Percentiles rank a stretch among this genome's conserved stretches.
Conservation (phyloP, 2,797 vertebrate species). For the Brotula barbata region DNA sequence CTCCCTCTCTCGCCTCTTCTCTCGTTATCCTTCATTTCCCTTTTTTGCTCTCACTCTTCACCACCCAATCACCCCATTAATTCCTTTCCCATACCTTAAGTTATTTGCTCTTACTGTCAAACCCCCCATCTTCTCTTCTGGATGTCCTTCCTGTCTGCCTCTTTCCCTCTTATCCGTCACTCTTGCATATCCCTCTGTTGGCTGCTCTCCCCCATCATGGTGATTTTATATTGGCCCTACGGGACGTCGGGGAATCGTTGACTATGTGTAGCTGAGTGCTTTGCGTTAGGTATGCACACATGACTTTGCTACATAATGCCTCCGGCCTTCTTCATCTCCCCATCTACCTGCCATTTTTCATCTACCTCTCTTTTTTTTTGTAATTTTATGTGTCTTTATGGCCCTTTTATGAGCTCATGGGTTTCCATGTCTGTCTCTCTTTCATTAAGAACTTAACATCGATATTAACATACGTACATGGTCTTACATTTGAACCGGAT, state of each 20-base stretch:
- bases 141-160: constrained; percentile 29
- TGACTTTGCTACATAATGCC: constrained; percentile 48
- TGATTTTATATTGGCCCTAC: constrained; percentile 49
- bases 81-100: constrained; percentile 11
- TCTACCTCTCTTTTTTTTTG: constrained; percentile 7
- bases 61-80: constrained; percentile 12
- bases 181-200: constrained; percentile 33
- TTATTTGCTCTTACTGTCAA: constrained; percentile 10
- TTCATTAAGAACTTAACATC: too few relatives aligned
- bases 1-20: neutral
- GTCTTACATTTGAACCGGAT: too few relatives aligned
- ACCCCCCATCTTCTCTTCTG: constrained; percentile 1
- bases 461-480: too few relatives aligned
- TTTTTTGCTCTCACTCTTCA: constrained; percentile 9
- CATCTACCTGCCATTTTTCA: too few relatives aligned
- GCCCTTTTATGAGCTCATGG: constrained; percentile 12
- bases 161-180: constrained; percentile 42
- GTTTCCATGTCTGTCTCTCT: neutral
- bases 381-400: constrained; percentile 10
- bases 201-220: constrained; percentile 32
- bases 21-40: neutral
- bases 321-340: constrained; percentile 9
- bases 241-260: constrained; percentile 47
- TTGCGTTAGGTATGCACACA: constrained; percentile 52
- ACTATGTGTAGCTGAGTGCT: constrained; percentile 57